Conservation (phyloP, 2,797 vertebrate species). For the Alcedo atthis region DNA sequence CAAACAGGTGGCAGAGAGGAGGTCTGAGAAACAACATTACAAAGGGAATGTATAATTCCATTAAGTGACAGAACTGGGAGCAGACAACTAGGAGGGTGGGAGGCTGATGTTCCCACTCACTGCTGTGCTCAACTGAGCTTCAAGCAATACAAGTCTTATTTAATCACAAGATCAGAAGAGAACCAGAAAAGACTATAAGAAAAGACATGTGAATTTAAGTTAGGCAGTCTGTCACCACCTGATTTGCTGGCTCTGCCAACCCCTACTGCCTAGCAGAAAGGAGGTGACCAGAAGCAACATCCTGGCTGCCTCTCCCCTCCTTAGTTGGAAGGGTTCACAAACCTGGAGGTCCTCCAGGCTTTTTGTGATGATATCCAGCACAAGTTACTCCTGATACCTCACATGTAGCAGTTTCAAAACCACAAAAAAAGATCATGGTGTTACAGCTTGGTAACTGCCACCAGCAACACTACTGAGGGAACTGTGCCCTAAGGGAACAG, state of each 20-base stretch:
- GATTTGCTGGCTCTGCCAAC: background rate
- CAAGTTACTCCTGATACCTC: background rate
- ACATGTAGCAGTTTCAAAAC: background rate
- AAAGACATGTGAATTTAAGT: background rate
- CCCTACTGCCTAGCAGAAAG: background rate
- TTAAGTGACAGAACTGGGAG: background rate
- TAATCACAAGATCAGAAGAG: background rate
- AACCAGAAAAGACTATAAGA: background rate
- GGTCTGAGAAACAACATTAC: background rate
- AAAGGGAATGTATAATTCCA: accelerated
- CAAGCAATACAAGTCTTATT: background rate
- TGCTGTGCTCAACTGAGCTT: background rate
- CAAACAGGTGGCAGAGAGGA: background rate
- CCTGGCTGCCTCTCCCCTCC: background rate
- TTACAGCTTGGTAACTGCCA: background rate
- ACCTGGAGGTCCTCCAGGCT: background rate
- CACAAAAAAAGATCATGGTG: background rate
- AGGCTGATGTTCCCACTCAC: background rate
- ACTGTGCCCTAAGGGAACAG: background rate
- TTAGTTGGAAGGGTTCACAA: background rate
- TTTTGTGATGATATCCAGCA: background rate
- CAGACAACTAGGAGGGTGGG: background rate
- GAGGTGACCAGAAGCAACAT: accelerated
- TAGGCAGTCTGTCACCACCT: background rate
- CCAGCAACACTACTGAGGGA: background rate